Evolutionary conservation across 2,888 invertebrate species (phyloP), one percentile per base, ranked within the genome.

Genomic region (Nomada fucata): DNA sequence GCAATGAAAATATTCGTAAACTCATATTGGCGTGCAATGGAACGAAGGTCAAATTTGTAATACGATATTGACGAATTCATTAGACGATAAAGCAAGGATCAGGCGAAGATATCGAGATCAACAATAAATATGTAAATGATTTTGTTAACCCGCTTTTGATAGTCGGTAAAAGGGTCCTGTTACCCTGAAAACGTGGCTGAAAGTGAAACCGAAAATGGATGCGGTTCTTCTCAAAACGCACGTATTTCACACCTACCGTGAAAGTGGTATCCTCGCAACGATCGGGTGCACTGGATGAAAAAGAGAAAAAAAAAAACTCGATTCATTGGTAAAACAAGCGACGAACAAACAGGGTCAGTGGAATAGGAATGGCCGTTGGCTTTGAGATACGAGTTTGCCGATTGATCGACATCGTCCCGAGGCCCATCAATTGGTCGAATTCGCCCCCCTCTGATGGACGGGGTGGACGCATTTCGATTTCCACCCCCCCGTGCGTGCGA

Each of bases 391-490:
- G 83, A 85, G 89, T 90, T 91, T 87, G 89, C 83, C 90, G 91
- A 91, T 91, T 91, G 91, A 90, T 89, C 89, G 86, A 82, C 83
- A 80, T 61, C 84, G 82, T 76, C 82, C 77, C 86, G 76, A 80
- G 84, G 78, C 80, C 87, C 86, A 89, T 90, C 90, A 89, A 90
- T 91, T 91, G 91, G 90, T 90, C 89, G 90, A 90, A 90, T 88
- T 83, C 87, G 83, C 85, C 88, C 89, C 89, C 83, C 82, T 85
- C 73, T 77, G 80, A 81, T 77, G 79, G 61, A 85, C 83, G 82
- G 86, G 82, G 85, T 84, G 87, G 86, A 83, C 85, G 87, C 82
- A 87, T 84, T 88, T 88, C 82, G 85, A 88, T 86, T 88, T 86
- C 86, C 88, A 88, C 88, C 88, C 87, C 83, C 84, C 23, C 23